These are phyloP conservation scores for Virgularia gustaviana DNA, from an alignment of 92 coral and sea anemone species.

Conservation along the genomic window DNA sequence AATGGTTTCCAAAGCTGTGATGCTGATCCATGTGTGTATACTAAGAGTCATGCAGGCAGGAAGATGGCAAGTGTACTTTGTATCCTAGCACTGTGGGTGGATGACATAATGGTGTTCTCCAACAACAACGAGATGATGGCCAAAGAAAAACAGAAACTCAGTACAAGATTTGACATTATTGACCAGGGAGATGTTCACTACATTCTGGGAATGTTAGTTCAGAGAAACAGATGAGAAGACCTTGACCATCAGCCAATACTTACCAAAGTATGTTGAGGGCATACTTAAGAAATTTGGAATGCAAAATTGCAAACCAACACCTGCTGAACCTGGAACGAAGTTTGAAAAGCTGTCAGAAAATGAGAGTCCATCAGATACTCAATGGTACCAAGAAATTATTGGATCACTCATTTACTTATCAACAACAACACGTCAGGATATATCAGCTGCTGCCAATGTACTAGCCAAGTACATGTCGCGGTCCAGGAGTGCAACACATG, in stretches of 20 bases:
- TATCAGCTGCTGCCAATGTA: slow-evolving; percentile 8
- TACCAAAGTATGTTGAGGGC: neutral
- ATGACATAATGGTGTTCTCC: slow-evolving; percentile 17
- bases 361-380: slow-evolving; percentile 11
- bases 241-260: slow-evolving; percentile 28
- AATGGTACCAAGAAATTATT: slow-evolving; percentile 3
- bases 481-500: slow-evolving; percentile 12
- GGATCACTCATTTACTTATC: slow-evolving; percentile 22
- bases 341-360: slow-evolving; percentile 11
- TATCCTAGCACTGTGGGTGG: slow-evolving; percentile 1
- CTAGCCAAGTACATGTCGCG: slow-evolving; percentile 20
- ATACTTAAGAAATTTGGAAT: no score
- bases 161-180: neutral
- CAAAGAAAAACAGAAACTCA: slow-evolving; percentile 3
- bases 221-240: slow-evolving; percentile 3
- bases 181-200: neutral
- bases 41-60: neutral
- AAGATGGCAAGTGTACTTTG: slow-evolving; percentile 1
- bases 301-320: slow-evolving; percentile 24
- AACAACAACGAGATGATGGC: slow-evolving; percentile 18
- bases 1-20: neutral
- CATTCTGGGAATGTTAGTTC: slow-evolving; percentile 4
- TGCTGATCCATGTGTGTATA: slow-evolving; percentile 19
- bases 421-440: slow-evolving; percentile 23
- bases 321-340: slow-evolving; percentile 13